Conservation (phyloP, 2,888 invertebrate genomes). For the Tridacna crocea region DNA sequence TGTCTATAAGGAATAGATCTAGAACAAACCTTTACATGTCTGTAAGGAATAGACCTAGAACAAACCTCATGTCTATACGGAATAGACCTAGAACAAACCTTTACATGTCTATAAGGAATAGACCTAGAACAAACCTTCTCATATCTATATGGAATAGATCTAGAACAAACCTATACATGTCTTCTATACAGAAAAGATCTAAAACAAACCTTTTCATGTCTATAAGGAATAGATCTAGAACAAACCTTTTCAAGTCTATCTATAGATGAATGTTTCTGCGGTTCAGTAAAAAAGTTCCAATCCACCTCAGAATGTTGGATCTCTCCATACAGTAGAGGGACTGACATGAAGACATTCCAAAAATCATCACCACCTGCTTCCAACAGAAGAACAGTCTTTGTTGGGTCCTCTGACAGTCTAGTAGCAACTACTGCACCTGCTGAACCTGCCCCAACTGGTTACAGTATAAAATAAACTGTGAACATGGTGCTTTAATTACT, state of each 20-base stretch:
- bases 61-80: no score
- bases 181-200: no score
- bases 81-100: no score
- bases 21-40: no score
- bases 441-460: constrained; percentile 25
- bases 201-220: no score
- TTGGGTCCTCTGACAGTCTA: constrained; percentile 23
- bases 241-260: constrained; percentile 1
- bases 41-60: no score
- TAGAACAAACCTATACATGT: no score
- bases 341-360: constrained; percentile 4
- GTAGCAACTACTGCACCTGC: constrained; percentile 23
- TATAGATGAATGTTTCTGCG: constrained; percentile 20
- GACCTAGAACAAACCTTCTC: no score
- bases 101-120: no score
- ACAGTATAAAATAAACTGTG: not conserved
- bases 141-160: no score
- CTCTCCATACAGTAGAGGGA: constrained; percentile 6
- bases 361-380: constrained; percentile 26
- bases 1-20: no score
- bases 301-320: constrained; percentile 3
- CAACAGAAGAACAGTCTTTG: constrained; percentile 9
- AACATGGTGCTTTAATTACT: no score
- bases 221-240: not conserved
- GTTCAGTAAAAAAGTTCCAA: constrained; percentile 26